Conservation (phyloP, 2,113 vertebrate species). For the Pica pica region DNA sequence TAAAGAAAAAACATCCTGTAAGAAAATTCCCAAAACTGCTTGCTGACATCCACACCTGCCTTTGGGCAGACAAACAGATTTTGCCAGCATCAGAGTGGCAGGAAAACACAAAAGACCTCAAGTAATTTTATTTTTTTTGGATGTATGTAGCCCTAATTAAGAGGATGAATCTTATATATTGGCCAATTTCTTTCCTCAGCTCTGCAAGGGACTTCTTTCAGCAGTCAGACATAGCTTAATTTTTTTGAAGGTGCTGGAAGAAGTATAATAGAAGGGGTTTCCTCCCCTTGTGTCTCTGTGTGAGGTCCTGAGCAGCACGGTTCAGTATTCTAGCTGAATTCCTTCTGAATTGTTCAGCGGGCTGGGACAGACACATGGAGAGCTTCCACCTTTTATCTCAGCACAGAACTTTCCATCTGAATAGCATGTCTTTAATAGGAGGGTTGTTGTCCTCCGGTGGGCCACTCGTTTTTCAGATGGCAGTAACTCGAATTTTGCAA, state of each 20-base stretch:
- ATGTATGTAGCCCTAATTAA: background rate
- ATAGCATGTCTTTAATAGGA: background rate
- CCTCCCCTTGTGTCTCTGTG: background rate
- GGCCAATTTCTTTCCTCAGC: background rate
- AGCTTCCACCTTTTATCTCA: conserved; percentile 22
- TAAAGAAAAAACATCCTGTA: background rate
- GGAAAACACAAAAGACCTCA: background rate
- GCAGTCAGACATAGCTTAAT: background rate
- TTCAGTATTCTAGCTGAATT: background rate
- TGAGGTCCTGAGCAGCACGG: conserved; percentile 27
- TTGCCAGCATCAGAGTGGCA: background rate
- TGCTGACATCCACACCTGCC: background rate
- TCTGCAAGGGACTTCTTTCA: background rate
- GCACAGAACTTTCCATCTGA: background rate
- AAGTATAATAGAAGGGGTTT: background rate
- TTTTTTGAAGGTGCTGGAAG: background rate
- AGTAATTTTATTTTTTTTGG: background rate
- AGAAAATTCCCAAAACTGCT: background rate
- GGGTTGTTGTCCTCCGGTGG: background rate
- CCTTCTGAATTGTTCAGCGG: background rate
- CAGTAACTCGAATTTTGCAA: background rate
- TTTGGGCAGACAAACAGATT: background rate
- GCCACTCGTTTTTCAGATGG: background rate
- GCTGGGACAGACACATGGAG: background rate
- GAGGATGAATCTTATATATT: background rate